These are phyloP conservation scores for Lethrus apterus DNA, from an alignment of 1,140 invertebrate species.

Conservation along the genomic window DNA sequence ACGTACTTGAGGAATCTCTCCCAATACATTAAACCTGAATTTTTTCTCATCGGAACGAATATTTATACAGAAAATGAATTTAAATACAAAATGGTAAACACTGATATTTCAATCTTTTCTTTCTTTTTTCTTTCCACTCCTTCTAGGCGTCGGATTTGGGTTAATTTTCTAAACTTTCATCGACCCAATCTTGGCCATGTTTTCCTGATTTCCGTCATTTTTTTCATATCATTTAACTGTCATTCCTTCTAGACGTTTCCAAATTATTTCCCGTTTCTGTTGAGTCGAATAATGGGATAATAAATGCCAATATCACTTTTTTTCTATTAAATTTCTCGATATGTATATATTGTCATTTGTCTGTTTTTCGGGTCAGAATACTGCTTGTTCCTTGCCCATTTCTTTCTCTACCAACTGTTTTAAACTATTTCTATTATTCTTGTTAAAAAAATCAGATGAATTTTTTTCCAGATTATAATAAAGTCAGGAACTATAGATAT, in stretches of 20 bases:
- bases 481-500: slow-evolving; percentile 41
- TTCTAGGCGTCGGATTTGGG: not conserved
- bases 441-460: not conserved
- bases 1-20: slow-evolving; percentile 41
- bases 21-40: slow-evolving; percentile 39
- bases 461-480: slow-evolving; percentile 4
- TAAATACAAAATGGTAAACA: slow-evolving; percentile 38
- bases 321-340: no score
- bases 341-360: no score
- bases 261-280: no score
- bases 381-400: no score
- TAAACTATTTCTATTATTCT: not conserved
- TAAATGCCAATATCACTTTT: no score
- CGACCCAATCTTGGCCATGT: not conserved
- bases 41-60: slow-evolving; percentile 38
- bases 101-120: no score
- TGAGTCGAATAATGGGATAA: no score
- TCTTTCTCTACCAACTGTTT: not conserved
- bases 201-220: no score
- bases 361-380: no score
- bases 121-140: not conserved
- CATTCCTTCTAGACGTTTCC: no score
- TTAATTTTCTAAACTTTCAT: not conserved
- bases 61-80: slow-evolving; percentile 42
- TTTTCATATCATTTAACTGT: no score